A percentile compares a stretch with the other conserved stretches of the same genome.
phyloP scores from a whole-genome alignment of 2,888 invertebrate genomes.

The Rhogogaster chlorosoma region DNA sequence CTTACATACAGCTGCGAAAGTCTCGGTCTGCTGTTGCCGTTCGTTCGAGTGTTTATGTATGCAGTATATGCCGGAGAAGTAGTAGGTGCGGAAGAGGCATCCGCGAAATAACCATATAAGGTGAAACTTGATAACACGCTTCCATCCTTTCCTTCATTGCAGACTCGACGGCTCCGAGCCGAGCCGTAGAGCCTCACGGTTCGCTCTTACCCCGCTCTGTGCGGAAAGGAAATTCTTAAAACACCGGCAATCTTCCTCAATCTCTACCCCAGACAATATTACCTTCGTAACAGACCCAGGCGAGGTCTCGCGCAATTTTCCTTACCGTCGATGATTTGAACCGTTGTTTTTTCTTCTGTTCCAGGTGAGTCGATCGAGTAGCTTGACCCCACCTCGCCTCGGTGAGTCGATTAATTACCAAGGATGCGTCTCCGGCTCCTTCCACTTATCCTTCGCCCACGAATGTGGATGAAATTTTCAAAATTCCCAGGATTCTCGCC shows the following conservation, averaged over 20 bases:
- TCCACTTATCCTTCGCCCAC: not conserved
- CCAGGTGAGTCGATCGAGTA: constrained; percentile 29
- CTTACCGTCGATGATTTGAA: not conserved
- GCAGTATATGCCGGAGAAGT: not conserved
- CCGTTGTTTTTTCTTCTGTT: constrained; percentile 14
- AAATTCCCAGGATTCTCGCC: constrained; percentile 52
- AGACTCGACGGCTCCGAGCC: not conserved
- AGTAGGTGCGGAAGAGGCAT: constrained; percentile 40
- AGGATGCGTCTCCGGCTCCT: not conserved
- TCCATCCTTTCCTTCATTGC: constrained; percentile 20
- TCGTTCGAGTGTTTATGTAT: constrained; percentile 43
- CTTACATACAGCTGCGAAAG: not conserved
- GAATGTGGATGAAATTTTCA: not conserved
- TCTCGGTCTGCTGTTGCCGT: not conserved
- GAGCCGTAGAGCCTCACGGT: constrained; percentile 1
- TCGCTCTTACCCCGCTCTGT: not conserved
- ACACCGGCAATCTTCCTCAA: constrained; percentile 35
- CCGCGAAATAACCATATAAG: constrained; percentile 63
- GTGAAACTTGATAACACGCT: constrained; percentile 64
- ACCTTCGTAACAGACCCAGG: not conserved
- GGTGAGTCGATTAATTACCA: not conserved
- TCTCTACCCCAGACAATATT: constrained; percentile 23
- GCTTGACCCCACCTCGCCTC: not conserved
- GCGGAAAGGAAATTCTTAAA: constrained; percentile 27
- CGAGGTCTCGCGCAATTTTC: not conserved